Evolutionary conservation across 2,888 invertebrate species (phyloP).

Genomic region (Caprella mutica): DNA sequence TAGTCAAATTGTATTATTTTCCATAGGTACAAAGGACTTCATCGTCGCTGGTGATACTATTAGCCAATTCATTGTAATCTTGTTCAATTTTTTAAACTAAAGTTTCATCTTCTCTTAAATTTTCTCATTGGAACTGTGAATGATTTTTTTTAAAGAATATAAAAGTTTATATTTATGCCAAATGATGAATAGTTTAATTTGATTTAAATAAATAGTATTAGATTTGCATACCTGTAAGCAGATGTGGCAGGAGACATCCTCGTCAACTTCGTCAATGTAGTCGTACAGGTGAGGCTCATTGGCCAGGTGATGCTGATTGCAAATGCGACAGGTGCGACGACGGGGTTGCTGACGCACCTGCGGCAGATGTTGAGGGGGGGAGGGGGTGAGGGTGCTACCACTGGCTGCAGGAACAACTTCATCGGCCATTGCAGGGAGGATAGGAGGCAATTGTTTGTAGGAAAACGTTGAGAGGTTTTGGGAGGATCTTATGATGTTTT

Average conservation of each 20-base stretch:
- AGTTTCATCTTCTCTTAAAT: no score
- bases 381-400: neutral
- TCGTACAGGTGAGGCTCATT: slow-evolving; percentile 42
- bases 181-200: no score
- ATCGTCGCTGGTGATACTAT: no score
- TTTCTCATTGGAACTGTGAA: no score
- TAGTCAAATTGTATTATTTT: no score
- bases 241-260: slow-evolving; percentile 43
- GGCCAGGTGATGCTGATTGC: slow-evolving; percentile 37
- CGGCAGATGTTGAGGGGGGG: neutral
- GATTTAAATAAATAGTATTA: no score
- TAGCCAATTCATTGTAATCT: no score
- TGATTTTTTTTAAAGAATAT: no score
- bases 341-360: slow-evolving; percentile 13
- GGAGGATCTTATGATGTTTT: neutral
- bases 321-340: slow-evolving; percentile 35
- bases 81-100: no score
- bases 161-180: no score
- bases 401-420: neutral
- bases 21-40: no score
- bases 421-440: neutral
- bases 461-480: neutral
- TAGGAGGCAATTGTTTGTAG: neutral
- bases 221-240: slow-evolving; percentile 42
- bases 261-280: slow-evolving; percentile 43